phyloP scores from a whole-genome alignment of 2,113 vertebrate species.

The Anoura caudifer region DNA sequence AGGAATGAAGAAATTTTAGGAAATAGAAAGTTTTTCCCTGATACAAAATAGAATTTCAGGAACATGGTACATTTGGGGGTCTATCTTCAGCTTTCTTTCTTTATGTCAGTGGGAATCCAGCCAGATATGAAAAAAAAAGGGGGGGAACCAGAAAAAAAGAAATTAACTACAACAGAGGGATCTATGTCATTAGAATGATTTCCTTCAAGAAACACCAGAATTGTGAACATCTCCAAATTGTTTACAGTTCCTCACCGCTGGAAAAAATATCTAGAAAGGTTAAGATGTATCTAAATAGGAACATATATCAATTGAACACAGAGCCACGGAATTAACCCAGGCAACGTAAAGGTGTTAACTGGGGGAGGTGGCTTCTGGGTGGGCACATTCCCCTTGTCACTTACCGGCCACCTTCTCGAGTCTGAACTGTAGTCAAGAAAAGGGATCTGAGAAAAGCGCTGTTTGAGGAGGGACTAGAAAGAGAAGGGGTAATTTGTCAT shows the following conservation, averaged over 20 bases:
- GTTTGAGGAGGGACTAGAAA: neutral
- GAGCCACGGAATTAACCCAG: neutral
- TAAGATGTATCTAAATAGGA: neutral
- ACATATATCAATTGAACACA: neutral
- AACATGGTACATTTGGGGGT: neutral
- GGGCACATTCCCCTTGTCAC: neutral
- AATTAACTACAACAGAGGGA: neutral
- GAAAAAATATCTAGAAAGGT: neutral
- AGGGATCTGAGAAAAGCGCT: neutral
- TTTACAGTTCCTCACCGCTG: neutral
- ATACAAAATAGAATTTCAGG: slow-evolving; percentile 6
- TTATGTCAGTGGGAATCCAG: neutral
- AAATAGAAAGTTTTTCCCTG: neutral
- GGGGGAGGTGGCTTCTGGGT: neutral
- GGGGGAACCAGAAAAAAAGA: neutral
- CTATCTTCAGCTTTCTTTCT: neutral
- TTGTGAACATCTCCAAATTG: neutral
- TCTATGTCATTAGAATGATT: neutral
- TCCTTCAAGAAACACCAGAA: neutral
- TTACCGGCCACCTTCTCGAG: neutral
- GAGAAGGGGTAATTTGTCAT: neutral
- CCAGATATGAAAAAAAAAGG: slow-evolving; percentile 35
- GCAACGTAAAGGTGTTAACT: neutral
- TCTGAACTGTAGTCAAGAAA: neutral
- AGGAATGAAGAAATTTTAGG: slow-evolving; percentile 20